These are phyloP conservation scores for Plecturocebus donacophilus DNA, from an alignment of 2,113 vertebrate species.

Conservation along the genomic window DNA sequence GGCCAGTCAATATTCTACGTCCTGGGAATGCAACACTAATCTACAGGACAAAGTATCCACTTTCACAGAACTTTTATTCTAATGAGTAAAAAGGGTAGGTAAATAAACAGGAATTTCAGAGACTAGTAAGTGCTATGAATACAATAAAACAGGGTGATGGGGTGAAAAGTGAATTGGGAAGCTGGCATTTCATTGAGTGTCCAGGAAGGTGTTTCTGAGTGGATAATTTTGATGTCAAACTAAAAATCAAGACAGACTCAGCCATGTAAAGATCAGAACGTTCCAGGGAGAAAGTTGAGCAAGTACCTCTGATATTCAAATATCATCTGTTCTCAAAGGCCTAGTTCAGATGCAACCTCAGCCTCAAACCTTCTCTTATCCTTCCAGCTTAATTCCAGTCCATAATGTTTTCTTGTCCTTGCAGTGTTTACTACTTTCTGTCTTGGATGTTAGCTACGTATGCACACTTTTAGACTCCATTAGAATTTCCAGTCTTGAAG, in stretches of 20 bases:
- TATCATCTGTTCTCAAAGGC: not conserved
- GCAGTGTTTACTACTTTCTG: not conserved
- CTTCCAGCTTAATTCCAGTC: not conserved
- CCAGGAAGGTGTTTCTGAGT: not conserved
- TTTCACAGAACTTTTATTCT: not conserved
- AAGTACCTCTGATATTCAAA: not conserved
- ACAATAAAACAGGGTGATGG: not conserved
- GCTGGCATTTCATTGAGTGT: not conserved
- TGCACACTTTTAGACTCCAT: not conserved
- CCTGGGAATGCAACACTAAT: not conserved
- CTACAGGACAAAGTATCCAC: not conserved
- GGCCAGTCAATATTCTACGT: not conserved
- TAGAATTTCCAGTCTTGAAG: not conserved
- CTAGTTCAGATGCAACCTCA: not conserved
- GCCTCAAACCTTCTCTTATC: slow-evolving; percentile 42
- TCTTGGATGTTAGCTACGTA: not conserved
- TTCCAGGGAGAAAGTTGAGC: not conserved
- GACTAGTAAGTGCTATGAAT: not conserved
- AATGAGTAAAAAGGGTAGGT: not conserved
- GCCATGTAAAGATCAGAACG: slow-evolving; percentile 2
- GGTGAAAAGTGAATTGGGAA: not conserved
- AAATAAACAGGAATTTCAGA: slow-evolving; percentile 13
- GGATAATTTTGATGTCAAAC: slow-evolving; percentile 20
- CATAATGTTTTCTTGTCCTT: not conserved
- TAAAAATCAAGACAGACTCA: slow-evolving; percentile 29